Base-by-base conservation (phyloP, 2,113 vertebrate genomes). In the Lonchura striata region DNA sequence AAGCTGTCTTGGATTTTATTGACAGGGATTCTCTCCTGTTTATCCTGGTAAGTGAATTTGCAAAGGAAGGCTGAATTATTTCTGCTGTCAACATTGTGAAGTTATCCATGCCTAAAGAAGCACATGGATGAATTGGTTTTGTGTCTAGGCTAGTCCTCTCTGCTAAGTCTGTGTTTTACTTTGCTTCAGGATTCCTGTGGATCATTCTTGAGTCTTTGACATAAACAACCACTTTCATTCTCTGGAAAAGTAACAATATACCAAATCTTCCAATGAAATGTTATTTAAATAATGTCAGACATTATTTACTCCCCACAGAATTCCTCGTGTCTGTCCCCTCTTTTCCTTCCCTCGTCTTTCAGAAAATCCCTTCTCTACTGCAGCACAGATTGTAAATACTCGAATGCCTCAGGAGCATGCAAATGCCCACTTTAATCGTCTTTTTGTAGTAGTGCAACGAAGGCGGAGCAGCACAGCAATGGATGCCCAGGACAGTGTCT, bases 391-490 rank as follows among this genome's bases (percentile, higher is more conserved):
- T 21, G 22, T 33, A 56, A 76, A 50, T 12, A 35, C 10, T 15
- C 6, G 2, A 13, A 17, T 3, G 15, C 37, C 24, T 24, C 10
- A 21, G 31, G 14, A 65, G 23, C 14, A n/a, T 1, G 19, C 13
- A 31, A 47, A 60, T 1, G 3, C 4, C 16, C 50, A 6, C 39
- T 42, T 76, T 3, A 30, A 19, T 2, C 3, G 15, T 6, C 10
- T 23, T 50, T 52, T 13, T 28, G 49, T 2, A 56, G 18, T 3
- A 16, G 25, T 0, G 1, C 42, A 15, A 1, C 1, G 2, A 37
- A 25, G 28, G 31, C 0, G 0, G 22, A 60, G 41, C 8, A 15
- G 39, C 56, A 31, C 18, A 44, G 22, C 22, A 13, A 7, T 4
- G 18, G 31, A 37, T 4, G 27, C 54, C 52, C 41, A 16, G 1